A percentile compares a stretch with the other conserved stretches of the same genome.
phyloP scores from a whole-genome alignment of 1,140 invertebrate species.

The Micrasema longulum region DNA sequence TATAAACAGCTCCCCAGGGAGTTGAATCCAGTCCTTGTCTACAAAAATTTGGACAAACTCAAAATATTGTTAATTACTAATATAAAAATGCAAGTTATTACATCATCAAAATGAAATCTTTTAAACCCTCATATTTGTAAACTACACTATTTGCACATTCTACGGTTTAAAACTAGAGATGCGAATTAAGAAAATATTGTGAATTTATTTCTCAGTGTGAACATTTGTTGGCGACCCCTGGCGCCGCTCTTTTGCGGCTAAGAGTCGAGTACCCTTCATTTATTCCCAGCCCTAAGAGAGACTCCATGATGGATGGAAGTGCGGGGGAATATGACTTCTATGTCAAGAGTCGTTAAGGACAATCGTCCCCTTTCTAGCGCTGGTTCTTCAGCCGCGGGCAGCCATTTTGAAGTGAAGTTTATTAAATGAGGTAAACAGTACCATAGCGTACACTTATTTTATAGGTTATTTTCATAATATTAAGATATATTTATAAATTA shows the following conservation, averaged over 20 bases:
- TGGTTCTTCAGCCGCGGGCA: constrained; percentile 27
- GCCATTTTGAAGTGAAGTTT: constrained; percentile 33
- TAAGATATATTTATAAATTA: too few species aligned
- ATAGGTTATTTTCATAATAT: too few species aligned
- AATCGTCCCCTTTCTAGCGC: neutral
- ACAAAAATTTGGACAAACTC: neutral
- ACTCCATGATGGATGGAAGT: constrained; percentile 47
- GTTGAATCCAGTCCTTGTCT: too few species aligned
- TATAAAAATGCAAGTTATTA: too few species aligned
- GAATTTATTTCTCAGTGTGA: neutral
- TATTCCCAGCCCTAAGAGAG: constrained; percentile 34
- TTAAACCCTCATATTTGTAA: too few species aligned
- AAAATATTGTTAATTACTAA: too few species aligned
- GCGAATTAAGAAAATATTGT: neutral
- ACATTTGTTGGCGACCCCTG: constrained; percentile 8
- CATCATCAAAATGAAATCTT: too few species aligned
- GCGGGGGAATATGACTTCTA: constrained; percentile 29
- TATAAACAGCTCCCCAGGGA: too few species aligned
- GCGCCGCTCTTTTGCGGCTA: constrained; percentile 33
- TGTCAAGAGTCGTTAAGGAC: neutral
- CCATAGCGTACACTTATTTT: too few species aligned
- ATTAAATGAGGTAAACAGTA: constrained; percentile 37
- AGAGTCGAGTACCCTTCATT: constrained; percentile 45
- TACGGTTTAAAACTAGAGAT: too few species aligned
- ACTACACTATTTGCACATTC: too few species aligned